Evolutionary conservation across 2,888 invertebrate genomes (phyloP).

Genomic region (Dione juno): DNA sequence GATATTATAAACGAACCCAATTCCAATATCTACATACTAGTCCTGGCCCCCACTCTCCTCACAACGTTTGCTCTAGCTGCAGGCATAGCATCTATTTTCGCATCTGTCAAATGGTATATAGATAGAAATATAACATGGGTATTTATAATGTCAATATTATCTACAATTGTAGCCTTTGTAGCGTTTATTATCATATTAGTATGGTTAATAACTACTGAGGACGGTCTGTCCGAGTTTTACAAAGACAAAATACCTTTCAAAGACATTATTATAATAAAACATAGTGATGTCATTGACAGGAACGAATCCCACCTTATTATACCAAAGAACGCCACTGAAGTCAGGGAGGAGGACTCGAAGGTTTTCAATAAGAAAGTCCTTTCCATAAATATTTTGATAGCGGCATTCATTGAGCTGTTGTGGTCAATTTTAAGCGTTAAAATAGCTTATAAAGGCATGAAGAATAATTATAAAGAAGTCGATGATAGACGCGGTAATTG

Average conservation of each 20-base stretch:
- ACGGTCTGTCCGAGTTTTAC: slow-evolving; percentile 68
- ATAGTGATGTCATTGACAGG: slow-evolving; percentile 62
- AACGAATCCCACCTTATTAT: slow-evolving; percentile 74
- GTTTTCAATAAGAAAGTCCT: slow-evolving; percentile 76
- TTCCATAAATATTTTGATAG: slow-evolving; percentile 84
- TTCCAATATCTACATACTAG: slow-evolving; percentile 63
- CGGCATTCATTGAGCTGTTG: slow-evolving; percentile 81
- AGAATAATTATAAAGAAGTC: slow-evolving; percentile 83
- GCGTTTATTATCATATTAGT: slow-evolving; percentile 71
- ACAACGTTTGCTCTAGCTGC: slow-evolving; percentile 79
- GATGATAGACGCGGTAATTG: slow-evolving; percentile 76
- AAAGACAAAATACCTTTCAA: slow-evolving; percentile 72
- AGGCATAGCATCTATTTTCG: slow-evolving; percentile 82
- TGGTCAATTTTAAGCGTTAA: slow-evolving; percentile 85
- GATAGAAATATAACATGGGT: slow-evolving; percentile 86
- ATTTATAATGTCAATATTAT: slow-evolving; percentile 82
- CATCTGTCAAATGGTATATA: slow-evolving; percentile 87
- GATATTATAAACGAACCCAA: slow-evolving; percentile 33
- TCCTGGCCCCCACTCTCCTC: slow-evolving; percentile 78
- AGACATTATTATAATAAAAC: slow-evolving; percentile 68
- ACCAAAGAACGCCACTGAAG: slow-evolving; percentile 55
- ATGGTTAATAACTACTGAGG: slow-evolving; percentile 71
- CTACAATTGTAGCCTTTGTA: slow-evolving; percentile 77
- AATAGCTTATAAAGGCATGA: slow-evolving; percentile 85
- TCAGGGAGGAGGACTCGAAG: slow-evolving; percentile 56